Evolutionary conservation across 2,797 vertebrate genomes (phyloP), one percentile per base, ranked within the genome.

Genomic region (Pantherophis vulpinus): DNA sequence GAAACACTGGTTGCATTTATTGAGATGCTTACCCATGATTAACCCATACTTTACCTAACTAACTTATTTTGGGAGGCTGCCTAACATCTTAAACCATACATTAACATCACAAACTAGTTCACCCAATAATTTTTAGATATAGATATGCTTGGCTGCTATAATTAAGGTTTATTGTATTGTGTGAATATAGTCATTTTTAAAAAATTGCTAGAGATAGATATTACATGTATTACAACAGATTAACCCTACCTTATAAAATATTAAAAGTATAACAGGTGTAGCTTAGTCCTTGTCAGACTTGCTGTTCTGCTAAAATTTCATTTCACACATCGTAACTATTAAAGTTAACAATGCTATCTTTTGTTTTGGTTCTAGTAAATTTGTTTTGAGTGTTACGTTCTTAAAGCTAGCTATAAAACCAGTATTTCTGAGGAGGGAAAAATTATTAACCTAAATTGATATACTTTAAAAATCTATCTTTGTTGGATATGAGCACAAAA

Each of bases 391-490:
- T 74, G 32, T 37, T 37, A 61, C 6, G 27, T 27, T 29, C 32
- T 60, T 83, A 47, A 63, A 61, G 25, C 54, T 42, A 60, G 25
- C 32, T 42, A 37, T 37, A 70, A 14, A 55, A 25, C 23, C 12
- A 91, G 12, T 51, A 59, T 23, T 54, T 74, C 61, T 18, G 42
- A 60, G 55, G 55, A 87, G 37, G 42, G 32, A 42, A 74, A 59
- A 32, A 51, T 12, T 9, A n/a, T 55, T 93, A 87, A 93, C 83
- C 63, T 91, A 93, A 87, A 91, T 87, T 60, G 83, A 56, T 47
- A 56, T 59, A 42, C 55, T 23, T 93, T 74, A 32, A 91, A 83
- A 83, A 87, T 88, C 20, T 91, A 90, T 91, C 55, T 29, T 47
- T 59, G 18, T 20, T 83, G 54, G 42, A 61, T 79, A 13, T 51